Percentiles rank a stretch among this genome's conserved stretches.
Conservation (phyloP, 2,797 vertebrate genomes). For the Propithecus perrieri region DNA sequence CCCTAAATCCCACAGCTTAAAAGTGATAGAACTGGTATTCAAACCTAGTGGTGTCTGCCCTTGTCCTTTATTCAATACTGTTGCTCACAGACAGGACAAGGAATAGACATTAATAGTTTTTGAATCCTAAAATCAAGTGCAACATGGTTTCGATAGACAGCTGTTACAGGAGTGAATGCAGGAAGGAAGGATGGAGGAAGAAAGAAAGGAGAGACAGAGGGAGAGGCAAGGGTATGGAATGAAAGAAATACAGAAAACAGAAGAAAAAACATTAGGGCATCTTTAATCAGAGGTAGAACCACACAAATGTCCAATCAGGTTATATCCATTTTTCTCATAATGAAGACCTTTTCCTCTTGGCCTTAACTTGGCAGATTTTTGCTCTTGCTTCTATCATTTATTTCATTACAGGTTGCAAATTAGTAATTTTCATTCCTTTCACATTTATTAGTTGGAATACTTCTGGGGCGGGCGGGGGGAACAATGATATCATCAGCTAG, state of each 20-base stretch:
- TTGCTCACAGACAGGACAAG: not conserved
- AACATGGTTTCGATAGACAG: not conserved
- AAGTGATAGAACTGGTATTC: not conserved
- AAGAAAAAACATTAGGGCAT: fast-evolving
- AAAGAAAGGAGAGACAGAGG: not conserved
- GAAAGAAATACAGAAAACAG: not conserved
- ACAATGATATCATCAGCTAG: not conserved
- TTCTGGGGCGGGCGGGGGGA: not conserved
- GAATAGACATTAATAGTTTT: not conserved
- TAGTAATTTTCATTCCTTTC: constrained; percentile 8
- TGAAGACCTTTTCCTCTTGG: not conserved
- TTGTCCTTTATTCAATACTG: not conserved
- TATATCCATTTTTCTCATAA: not conserved
- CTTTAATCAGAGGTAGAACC: not conserved
- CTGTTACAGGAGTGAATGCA: not conserved
- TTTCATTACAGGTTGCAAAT: not conserved
- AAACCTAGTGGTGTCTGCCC: not conserved
- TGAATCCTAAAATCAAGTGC: not conserved
- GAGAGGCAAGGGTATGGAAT: not conserved
- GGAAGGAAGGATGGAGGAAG: not conserved
- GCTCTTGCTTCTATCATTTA: not conserved
- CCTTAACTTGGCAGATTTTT: not conserved
- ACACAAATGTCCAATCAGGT: no score
- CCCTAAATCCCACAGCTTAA: not conserved
- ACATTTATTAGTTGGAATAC: not conserved